Base-by-base conservation (phyloP, 2,888 invertebrate species). In the Mechanitis mazaeus region DNA sequence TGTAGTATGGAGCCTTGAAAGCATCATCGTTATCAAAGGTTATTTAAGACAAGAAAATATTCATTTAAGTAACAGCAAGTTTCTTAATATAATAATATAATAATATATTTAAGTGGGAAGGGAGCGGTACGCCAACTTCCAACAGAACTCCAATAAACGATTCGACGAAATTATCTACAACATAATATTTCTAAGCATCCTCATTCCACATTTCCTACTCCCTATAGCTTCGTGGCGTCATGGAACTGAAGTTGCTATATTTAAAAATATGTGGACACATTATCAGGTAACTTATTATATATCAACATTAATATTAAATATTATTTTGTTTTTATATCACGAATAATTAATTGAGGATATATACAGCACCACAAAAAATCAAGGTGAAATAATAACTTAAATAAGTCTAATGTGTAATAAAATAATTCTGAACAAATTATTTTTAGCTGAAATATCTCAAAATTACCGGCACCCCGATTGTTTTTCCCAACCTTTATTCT, bases 191-290 rank as follows among this genome's bases (percentile, higher is more conserved):
- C 83, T 94, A 63, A 94, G 94, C 70, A 92, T 94, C 68, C 85
- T 94, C 46, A 92, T 94, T 6, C 94, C 94, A 0, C 94, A 94
- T 76, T 94, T 94, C 71, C 78, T 94, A 6, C 75, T 94, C 59
- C 94, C 94, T 0, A 84, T 91, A 56, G 93, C 93, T 0, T 93
- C 94, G 0, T 94, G 94, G 94, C 89, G 94, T 0, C 94, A 94
- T 72, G 94, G 94, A 0, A 80, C 81, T 0, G 92, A 94, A 79
- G 94, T 94, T 38, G 94, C 94, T 0, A 93, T 93, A 69, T 94
- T 94, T 71, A 94, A 94, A 80, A 94, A 94, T 72, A 94, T 94
- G 94, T 94, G 94, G 94, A 94, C 94, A 0, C 92, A 92, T 77
- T 94, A 94, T 81, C 94, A 94, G 87, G 92, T 94, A 75, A 50